Conservation (phyloP, 2,113 vertebrate genomes). For the Catharus fuscescens region DNA sequence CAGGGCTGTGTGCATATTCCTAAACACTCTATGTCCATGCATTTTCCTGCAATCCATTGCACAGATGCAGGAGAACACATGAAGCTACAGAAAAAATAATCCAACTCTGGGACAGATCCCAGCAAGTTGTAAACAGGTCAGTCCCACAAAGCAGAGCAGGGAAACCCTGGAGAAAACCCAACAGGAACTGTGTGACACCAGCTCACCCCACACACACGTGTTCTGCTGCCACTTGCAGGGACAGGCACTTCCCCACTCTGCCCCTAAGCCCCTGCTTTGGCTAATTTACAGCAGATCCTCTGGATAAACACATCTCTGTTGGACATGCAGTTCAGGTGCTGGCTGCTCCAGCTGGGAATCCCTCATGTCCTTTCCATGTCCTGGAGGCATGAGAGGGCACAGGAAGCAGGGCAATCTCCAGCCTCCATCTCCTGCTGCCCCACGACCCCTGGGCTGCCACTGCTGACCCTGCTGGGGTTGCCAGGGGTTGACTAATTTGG, state of each 20-base stretch:
- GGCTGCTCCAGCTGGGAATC: slow-evolving; percentile 47
- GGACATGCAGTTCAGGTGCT: slow-evolving; percentile 36
- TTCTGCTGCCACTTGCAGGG: slow-evolving; percentile 7
- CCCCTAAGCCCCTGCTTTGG: neutral
- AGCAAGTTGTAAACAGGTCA: neutral
- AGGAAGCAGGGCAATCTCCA: slow-evolving; percentile 57
- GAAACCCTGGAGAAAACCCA: neutral
- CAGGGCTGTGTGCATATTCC: neutral
- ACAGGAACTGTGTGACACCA: neutral
- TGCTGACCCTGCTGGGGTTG: slow-evolving; percentile 59
- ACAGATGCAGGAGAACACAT: neutral
- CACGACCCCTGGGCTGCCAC: slow-evolving; percentile 56
- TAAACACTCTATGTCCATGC: neutral
- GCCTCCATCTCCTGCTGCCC: slow-evolving; percentile 64
- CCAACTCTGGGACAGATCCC: neutral
- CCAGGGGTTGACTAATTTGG: slow-evolving; percentile 65
- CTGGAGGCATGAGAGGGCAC: slow-evolving; percentile 66
- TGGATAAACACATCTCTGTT: slow-evolving; percentile 66
- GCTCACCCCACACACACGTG: slow-evolving; percentile 17
- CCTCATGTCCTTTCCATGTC: slow-evolving; percentile 27
- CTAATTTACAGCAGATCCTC: slow-evolving; percentile 57
- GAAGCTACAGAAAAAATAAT: neutral
- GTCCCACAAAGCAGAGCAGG: neutral
- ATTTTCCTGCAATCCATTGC: neutral
- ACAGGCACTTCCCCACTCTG: slow-evolving; percentile 29